Evolutionary conservation across 2,113 vertebrate species (phyloP).

Genomic region (Loxodonta africana): DNA sequence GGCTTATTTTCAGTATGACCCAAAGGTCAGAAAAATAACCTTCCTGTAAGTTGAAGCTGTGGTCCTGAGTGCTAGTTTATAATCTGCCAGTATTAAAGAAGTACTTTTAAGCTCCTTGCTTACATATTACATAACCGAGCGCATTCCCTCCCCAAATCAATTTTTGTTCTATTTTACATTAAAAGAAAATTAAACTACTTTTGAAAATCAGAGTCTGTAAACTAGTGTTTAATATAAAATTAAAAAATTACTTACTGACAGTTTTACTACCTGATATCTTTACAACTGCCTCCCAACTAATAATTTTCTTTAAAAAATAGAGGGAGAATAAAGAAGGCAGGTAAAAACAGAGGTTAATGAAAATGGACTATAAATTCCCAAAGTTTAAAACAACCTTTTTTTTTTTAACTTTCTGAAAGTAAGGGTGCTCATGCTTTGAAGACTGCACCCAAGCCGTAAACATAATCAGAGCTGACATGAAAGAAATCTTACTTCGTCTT

Average conservation of each 20-base stretch:
- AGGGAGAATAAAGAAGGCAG: neutral
- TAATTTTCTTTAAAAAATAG: conserved; percentile 54
- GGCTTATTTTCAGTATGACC: neutral
- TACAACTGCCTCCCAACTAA: neutral
- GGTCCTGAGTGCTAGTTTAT: neutral
- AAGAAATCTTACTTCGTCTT: conserved; percentile 67
- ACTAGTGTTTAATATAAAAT: conserved; percentile 6
- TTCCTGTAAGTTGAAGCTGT: neutral
- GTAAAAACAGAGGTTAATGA: conserved; percentile 59
- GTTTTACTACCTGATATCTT: conserved; percentile 38
- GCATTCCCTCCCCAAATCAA: neutral
- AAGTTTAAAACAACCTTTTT: conserved; percentile 68
- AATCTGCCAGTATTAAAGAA: conserved; percentile 5
- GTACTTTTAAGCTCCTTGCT: conserved; percentile 4
- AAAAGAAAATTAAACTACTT: conserved; percentile 31
- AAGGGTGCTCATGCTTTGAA: neutral
- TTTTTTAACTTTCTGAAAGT: conserved; percentile 53
- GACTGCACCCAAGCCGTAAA: conserved; percentile 19
- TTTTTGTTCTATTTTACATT: conserved; percentile 46
- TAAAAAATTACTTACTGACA: conserved; percentile 34
- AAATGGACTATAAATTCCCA: conserved; percentile 36
- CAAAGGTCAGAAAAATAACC: neutral
- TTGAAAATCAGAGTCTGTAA: conserved; percentile 56
- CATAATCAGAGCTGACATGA: conserved; percentile 68
- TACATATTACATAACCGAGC: neutral